Conservation (phyloP, 2,888 invertebrate species). For the Heterodera filipjevi region DNA sequence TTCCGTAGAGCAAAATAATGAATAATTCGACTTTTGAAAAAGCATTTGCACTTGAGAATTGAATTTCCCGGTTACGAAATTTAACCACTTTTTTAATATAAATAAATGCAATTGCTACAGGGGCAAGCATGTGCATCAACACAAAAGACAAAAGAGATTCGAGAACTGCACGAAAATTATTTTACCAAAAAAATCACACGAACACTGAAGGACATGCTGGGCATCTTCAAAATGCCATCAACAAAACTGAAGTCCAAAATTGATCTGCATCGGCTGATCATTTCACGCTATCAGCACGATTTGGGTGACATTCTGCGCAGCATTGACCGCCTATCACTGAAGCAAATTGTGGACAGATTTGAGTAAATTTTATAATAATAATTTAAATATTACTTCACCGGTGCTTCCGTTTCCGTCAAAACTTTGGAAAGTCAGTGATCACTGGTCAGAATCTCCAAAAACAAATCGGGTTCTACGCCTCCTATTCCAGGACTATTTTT, state of each 20-base stretch:
- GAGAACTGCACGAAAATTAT: not conserved
- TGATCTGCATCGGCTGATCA: not conserved
- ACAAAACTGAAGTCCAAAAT: not conserved
- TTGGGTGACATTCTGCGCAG: conserved; percentile 6
- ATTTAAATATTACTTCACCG: not conserved
- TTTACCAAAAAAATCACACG: not conserved
- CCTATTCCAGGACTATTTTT: too few species aligned
- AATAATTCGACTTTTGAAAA: too few species aligned
- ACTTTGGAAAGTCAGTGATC: too few species aligned
- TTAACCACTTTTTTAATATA: too few species aligned
- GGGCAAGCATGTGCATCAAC: not conserved
- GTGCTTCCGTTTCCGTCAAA: too few species aligned
- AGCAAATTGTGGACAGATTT: conserved; percentile 2
- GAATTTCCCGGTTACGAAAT: too few species aligned
- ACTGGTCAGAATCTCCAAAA: too few species aligned
- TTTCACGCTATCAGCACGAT: conserved; percentile 12
- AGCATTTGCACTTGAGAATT: too few species aligned
- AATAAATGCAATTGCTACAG: not conserved
- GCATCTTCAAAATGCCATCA: conserved; percentile 3
- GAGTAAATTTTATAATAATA: not conserved
- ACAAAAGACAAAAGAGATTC: not conserved
- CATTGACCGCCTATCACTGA: conserved; percentile 5
- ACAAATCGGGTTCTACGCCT: too few species aligned
- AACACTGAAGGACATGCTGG: not conserved
- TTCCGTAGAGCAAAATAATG: too few species aligned